Base-by-base conservation (phyloP, 2,113 vertebrate genomes). In the Solea senegalensis region DNA sequence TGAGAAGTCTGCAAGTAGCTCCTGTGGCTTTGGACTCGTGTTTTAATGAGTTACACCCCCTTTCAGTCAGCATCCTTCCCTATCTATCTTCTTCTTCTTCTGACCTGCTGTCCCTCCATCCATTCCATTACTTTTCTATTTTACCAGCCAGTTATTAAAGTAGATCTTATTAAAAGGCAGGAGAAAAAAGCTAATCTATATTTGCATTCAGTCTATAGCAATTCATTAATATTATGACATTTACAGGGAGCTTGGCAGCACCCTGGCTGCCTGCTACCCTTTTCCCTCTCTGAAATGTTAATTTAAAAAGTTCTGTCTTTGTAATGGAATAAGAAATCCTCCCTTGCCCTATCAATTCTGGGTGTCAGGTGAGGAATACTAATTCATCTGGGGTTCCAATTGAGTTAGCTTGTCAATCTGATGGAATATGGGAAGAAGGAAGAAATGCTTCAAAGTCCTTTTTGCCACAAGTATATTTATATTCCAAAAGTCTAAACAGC, bases 221-320 rank as follows among this genome's bases (percentile, higher is more conserved):
- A 97, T 97, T 99, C 96, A 99, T 99, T 98, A 99, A 98, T 98
- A 98, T 98, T 98, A 99, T 98, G 98, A 98, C 97, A 98, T 99
- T 99, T 99, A 98, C 96, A 95, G 96, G 96, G 95, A 95, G 96
- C 96, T 96, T 95, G 95, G 95, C 91, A 93, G 95, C 95, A 86
- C 90, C 84, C 82, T 21, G 79, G 94, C 96, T 96, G 96, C 95
- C 96, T 94, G 97, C 96, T 99, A 97, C 97, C 97, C 96, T 98
- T 99, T 98, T 99, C 96, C 95, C 97, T 97, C 94, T 95, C 81
- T 95, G 95, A 99, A 98, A 98, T 98, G 97, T 97, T 99, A 98
- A 99, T 99, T 99, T 99, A 97, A 97, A 91, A 94, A 97, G 96
- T 94, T 95, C 97, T 96, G 95, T 98, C 96, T 97, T 94, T 98